phyloP scores from a whole-genome alignment of 2,113 vertebrate species.

The Podarcis cretensis region DNA sequence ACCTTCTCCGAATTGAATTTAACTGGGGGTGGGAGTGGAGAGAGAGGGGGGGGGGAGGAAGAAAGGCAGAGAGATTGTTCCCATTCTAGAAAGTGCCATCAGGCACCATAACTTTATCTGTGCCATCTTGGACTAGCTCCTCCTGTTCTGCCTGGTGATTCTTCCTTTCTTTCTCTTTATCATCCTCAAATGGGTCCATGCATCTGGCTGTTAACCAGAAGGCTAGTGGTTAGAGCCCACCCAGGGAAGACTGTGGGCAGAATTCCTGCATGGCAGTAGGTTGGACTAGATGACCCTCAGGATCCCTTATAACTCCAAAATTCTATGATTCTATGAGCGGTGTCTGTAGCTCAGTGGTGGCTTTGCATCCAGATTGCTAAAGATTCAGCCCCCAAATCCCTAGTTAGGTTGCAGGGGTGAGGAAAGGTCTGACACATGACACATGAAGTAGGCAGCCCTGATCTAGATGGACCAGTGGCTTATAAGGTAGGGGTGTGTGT shows the following conservation, averaged over 20 bases:
- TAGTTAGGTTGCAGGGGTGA: not conserved
- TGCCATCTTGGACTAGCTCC: not conserved
- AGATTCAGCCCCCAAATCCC: not conserved
- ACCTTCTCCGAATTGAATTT: not conserved
- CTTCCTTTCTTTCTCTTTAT: not conserved
- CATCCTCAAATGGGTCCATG: not conserved
- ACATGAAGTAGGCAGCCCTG: not conserved
- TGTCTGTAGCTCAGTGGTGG: too few species aligned
- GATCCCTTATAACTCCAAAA: too few species aligned
- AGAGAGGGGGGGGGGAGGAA: too few species aligned
- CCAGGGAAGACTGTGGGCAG: too few species aligned
- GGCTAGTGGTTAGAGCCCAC: too few species aligned
- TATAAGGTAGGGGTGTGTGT: not conserved
- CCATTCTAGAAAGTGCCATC: constrained; percentile 3
- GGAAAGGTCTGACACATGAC: not conserved
- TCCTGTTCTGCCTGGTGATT: not conserved
- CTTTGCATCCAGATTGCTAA: not conserved
- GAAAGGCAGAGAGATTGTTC: not conserved
- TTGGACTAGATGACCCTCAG: too few species aligned
- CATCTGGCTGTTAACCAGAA: too few species aligned
- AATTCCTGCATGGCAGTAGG: too few species aligned
- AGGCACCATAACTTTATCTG: constrained; percentile 36
- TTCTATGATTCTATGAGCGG: too few species aligned
- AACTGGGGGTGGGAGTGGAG: not conserved
- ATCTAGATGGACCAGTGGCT: not conserved